Conservation (phyloP, 2,797 vertebrate genomes). For the Tauraco hartlaubi region DNA sequence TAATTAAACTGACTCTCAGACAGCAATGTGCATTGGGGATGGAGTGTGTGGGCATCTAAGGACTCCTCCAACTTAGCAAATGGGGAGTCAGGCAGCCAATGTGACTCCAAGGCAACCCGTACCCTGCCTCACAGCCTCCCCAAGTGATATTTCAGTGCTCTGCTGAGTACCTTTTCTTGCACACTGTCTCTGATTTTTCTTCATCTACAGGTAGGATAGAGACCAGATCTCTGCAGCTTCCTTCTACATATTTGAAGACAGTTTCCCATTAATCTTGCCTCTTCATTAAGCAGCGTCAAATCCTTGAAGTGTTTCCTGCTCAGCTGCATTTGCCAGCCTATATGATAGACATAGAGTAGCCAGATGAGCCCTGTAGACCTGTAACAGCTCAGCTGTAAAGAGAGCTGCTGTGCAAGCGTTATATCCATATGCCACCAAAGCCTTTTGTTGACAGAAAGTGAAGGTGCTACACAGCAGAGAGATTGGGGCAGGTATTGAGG, state of each 20-base stretch:
- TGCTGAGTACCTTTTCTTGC: rapidly evolving
- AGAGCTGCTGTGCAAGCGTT: neutral
- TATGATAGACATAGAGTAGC: neutral
- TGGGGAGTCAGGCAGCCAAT: neutral
- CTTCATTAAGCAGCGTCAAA: constrained; percentile 11
- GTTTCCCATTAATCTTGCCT: neutral
- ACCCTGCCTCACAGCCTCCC: neutral
- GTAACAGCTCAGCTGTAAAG: neutral
- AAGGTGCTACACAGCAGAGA: neutral
- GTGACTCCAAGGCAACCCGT: neutral
- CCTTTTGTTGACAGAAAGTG: neutral
- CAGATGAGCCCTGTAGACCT: neutral
- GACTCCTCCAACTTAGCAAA: neutral
- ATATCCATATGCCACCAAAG: neutral
- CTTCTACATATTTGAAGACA: neutral
- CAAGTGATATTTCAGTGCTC: neutral
- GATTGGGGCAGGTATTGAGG: neutral
- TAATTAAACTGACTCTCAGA: neutral
- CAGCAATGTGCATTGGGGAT: neutral
- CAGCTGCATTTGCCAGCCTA: neutral
- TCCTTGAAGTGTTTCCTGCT: constrained; percentile 17
- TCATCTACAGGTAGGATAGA: neutral
- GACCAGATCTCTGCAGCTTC: neutral
- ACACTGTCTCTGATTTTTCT: rapidly evolving
- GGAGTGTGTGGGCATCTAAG: neutral